Evolutionary conservation across 2,888 invertebrate species (phyloP).

Genomic region (Tortricodes alternella): DNA sequence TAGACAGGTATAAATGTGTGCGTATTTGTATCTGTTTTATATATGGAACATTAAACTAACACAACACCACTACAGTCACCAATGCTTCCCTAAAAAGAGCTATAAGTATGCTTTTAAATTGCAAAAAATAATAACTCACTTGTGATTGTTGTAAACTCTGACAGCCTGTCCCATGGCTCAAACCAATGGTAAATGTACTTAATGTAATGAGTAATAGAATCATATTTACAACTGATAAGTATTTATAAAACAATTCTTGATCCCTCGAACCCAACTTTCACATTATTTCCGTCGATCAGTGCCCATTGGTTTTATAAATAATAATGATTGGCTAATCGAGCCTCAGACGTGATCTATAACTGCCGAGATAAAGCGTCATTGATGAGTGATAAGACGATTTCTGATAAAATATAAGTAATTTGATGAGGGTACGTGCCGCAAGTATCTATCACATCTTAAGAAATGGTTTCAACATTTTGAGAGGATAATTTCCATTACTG

Average conservation of each 20-base stretch:
- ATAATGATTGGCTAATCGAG: constrained; percentile 29
- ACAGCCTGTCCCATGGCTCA: constrained; percentile 52
- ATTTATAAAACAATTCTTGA: constrained; percentile 7
- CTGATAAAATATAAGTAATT: constrained; percentile 16
- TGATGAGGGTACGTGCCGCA: background rate
- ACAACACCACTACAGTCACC: no score
- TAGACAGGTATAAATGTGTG: no score
- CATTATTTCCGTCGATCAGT: constrained; percentile 8
- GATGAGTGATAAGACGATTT: constrained; percentile 16
- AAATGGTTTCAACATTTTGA: background rate
- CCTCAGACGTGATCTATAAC: constrained; percentile 35
- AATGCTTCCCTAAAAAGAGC: no score
- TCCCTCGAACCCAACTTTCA: background rate
- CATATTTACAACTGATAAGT: constrained; percentile 44
- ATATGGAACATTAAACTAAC: no score
- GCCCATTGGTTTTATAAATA: constrained; percentile 20
- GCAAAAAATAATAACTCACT: no score
- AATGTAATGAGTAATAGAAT: constrained; percentile 46
- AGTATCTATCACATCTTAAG: constrained; percentile 3
- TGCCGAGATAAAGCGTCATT: constrained; percentile 7
- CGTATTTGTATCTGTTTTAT: no score
- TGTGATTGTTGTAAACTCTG: constrained; percentile 60
- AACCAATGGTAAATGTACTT: constrained; percentile 49
- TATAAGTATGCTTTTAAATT: no score
- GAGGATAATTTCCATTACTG: background rate